Evolutionary conservation across 2,113 vertebrate genomes (phyloP).

Genomic region (Pseudopodoces humilis): DNA sequence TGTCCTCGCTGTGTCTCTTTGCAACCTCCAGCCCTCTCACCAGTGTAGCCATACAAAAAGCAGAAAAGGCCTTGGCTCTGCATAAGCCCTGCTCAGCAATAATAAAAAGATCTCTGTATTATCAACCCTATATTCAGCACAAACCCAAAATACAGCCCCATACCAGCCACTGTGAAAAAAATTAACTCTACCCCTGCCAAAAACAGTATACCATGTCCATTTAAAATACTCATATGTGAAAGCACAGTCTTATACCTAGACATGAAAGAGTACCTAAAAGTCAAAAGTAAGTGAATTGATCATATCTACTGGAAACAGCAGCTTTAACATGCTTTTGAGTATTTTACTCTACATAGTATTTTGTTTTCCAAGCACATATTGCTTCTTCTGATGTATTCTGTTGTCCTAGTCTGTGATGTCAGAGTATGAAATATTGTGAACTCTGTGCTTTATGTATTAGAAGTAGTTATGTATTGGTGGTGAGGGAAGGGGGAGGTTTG

Average conservation of each 20-base stretch:
- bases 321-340: neutral
- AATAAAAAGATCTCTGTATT: neutral
- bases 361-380: neutral
- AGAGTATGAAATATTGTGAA: neutral
- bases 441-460: neutral
- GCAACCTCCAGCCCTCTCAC: no score
- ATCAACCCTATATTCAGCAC: neutral
- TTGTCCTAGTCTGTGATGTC: neutral
- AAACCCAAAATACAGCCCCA: neutral
- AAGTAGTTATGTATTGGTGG: neutral
- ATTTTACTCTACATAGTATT: neutral
- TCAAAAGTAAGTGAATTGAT: neutral
- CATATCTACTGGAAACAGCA: neutral
- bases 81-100: neutral
- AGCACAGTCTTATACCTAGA: neutral
- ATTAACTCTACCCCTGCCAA: neutral
- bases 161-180: neutral
- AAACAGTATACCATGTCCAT: neutral
- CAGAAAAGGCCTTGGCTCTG: neutral
- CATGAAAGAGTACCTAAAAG: neutral
- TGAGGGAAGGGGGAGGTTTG: neutral
- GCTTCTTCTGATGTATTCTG: neutral
- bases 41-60: fast-evolving
- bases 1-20: neutral
- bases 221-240: neutral